Conservation (phyloP, 2,888 invertebrate genomes). For the Acanthopleura granulata region DNA sequence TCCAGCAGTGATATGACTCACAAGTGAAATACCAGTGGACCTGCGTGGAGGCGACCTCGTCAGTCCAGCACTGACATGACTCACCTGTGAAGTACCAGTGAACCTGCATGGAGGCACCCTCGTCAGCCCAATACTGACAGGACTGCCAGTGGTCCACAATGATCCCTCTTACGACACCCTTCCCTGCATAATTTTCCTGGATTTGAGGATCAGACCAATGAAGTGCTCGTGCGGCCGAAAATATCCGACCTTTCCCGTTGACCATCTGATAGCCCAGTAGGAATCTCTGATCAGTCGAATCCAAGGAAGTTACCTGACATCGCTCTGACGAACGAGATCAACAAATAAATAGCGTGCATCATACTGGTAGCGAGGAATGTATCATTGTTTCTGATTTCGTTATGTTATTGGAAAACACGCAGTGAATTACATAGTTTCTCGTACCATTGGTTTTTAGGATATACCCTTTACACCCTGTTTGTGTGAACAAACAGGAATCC, state of each 20-base stretch:
- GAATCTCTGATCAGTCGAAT: conserved; percentile 32
- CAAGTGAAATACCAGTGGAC: conserved; percentile 50
- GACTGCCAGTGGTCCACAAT: conserved; percentile 43
- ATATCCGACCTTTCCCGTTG: conserved; percentile 19
- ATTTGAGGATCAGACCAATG: conserved; percentile 13
- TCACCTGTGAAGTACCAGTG: conserved; percentile 50
- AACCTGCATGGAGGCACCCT: conserved; percentile 49
- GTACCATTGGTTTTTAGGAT: no score
- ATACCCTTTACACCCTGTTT: no score
- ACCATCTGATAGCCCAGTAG: conserved; percentile 40
- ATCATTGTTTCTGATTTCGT: no score
- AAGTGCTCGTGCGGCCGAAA: conserved; percentile 24
- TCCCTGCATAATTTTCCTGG: conserved; percentile 37
- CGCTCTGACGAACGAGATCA: conserved; percentile 13
- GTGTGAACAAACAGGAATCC: no score
- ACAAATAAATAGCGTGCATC: not conserved
- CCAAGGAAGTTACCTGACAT: conserved; percentile 35
- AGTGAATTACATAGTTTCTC: no score
- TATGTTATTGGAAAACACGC: no score
- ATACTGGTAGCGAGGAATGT: no score
- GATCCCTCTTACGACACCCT: conserved; percentile 36
- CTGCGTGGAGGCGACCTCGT: conserved; percentile 44
- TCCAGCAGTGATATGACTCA: conserved; percentile 45
- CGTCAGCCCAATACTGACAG: conserved; percentile 44
- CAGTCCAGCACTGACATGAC: conserved; percentile 45